phyloP scores from a whole-genome alignment of 2,113 vertebrate genomes.

The Tetrao urogallus region DNA sequence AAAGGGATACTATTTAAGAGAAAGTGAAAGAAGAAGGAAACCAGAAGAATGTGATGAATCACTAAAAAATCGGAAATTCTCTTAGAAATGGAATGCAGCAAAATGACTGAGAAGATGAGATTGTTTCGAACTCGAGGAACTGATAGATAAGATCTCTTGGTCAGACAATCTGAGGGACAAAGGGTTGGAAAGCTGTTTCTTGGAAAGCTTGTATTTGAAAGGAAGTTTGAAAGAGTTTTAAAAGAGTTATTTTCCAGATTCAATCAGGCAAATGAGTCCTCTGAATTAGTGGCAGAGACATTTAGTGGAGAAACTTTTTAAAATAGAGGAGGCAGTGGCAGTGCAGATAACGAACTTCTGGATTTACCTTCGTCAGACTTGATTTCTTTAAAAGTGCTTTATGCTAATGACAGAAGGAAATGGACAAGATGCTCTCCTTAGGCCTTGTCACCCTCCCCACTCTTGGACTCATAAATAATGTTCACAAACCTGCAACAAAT shows the following conservation, averaged over 20 bases:
- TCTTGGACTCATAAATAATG: not conserved
- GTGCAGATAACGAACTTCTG: not conserved
- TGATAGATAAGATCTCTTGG: not conserved
- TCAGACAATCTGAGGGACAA: not conserved
- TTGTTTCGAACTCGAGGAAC: not conserved
- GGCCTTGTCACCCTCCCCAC: rapidly evolving
- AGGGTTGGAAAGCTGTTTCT: not conserved
- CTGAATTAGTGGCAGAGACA: not conserved
- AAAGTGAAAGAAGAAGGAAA: not conserved
- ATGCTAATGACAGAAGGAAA: not conserved
- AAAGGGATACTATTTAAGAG: not conserved
- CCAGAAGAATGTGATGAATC: not conserved
- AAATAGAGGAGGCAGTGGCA: not conserved
- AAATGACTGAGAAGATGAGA: not conserved
- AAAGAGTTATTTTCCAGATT: not conserved
- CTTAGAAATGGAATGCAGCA: not conserved
- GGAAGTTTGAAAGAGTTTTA: not conserved
- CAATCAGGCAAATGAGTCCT: rapidly evolving
- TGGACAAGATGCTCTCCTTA: not conserved
- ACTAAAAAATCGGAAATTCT: not conserved
- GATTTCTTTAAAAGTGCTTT: not conserved
- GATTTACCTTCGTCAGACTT: not conserved
- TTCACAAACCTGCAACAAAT: not conserved
- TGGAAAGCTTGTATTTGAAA: not conserved
- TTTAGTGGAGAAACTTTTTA: not conserved